These are phyloP conservation scores for Rattus norvegicus DNA, from an alignment of 2,113 vertebrate genomes.

Conservation along the genomic window DNA sequence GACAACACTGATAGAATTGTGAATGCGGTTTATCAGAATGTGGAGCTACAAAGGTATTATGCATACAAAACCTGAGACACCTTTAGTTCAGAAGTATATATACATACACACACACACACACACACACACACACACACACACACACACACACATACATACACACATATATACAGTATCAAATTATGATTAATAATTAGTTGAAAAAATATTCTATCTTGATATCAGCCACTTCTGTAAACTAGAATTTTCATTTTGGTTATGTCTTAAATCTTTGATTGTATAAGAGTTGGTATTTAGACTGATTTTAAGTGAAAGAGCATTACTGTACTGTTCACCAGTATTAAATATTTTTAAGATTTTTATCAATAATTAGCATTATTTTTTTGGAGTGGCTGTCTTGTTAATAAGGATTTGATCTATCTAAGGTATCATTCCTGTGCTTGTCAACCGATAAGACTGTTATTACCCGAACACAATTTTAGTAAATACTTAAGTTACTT, in stretches of 20 bases:
- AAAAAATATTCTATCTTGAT: neutral
- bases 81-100: constrained; percentile 27
- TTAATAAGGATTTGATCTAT: neutral
- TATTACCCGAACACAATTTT: neutral
- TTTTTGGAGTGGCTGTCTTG: neutral
- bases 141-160: too few relatives aligned
- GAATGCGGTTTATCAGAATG: neutral
- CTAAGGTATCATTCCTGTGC: neutral
- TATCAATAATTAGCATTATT: constrained; percentile 19
- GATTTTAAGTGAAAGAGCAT: constrained; percentile 42
- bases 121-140: too few relatives aligned
- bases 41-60: neutral
- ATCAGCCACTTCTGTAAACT: constrained; percentile 43
- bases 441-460: neutral
- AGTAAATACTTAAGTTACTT: neutral
- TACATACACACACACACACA: too few relatives aligned
- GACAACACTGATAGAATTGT: neutral
- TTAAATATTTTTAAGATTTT: constrained; percentile 33
- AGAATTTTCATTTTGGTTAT: constrained; percentile 40
- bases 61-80: neutral
- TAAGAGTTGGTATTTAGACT: constrained; percentile 1
- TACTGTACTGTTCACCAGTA: neutral
- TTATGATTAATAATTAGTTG: constrained; percentile 36
- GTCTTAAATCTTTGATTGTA: constrained; percentile 20
- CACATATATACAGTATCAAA: neutral